These are phyloP conservation scores for Antedon mediterranea DNA, from an alignment of 53 echinoderm and acorn worm species.

Conservation along the genomic window DNA sequence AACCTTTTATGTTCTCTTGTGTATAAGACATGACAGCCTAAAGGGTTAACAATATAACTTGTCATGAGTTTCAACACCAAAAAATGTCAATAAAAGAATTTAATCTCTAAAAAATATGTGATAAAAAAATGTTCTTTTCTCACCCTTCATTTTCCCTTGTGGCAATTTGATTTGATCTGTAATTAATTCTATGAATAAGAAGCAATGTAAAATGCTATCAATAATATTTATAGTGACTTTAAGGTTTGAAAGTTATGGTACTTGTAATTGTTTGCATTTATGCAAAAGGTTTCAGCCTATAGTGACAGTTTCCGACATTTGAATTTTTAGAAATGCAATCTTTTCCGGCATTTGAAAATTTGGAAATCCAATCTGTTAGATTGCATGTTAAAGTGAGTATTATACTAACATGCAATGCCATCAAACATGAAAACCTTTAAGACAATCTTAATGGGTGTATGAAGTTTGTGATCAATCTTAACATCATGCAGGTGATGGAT, in stretches of 20 bases:
- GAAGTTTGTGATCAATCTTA: not conserved
- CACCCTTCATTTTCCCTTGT: not conserved
- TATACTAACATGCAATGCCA: not conserved
- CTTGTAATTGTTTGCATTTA: not conserved
- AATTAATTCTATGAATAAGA: not conserved
- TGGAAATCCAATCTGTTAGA: not conserved
- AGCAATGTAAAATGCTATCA: not conserved
- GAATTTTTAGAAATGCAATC: not conserved
- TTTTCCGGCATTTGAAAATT: not conserved
- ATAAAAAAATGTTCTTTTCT: not conserved
- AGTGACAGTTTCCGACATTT: not conserved
- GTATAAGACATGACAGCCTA: too few species aligned
- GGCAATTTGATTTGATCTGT: not conserved
- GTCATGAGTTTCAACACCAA: too few species aligned
- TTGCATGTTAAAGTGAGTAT: not conserved
- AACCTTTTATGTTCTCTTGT: too few species aligned
- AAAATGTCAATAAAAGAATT: not conserved
- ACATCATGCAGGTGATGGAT: not conserved
- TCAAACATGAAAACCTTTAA: not conserved
- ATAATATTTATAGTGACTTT: not conserved
- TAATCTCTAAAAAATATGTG: not conserved
- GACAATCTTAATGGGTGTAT: not conserved
- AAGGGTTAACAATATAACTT: too few species aligned
- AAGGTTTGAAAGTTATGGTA: not conserved
- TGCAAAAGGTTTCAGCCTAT: not conserved